A percentile compares a stretch with the other conserved stretches of the same genome.
Conservation (phyloP, 2,888 invertebrate genomes). For the Pycnomerus fuliginosus region DNA sequence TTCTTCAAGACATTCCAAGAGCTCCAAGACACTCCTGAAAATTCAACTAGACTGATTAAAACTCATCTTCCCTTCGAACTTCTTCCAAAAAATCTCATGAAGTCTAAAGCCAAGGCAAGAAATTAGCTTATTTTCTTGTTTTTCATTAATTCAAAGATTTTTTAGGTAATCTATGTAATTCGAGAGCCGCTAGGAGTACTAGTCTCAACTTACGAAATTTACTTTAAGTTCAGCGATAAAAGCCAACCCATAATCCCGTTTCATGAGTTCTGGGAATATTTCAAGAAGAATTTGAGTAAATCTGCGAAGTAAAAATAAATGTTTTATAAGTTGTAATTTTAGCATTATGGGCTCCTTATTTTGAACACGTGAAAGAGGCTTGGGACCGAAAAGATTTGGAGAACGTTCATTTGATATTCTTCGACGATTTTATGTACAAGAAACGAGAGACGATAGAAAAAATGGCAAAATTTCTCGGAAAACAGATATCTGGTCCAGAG, state of each 20-base stretch:
- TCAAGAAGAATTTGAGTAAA: not conserved
- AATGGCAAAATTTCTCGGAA: not conserved
- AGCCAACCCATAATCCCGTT: not conserved
- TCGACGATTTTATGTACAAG: slow-evolving; percentile 60
- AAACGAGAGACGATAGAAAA: not conserved
- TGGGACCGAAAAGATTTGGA: slow-evolving; percentile 63
- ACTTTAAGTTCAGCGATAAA: too few species aligned
- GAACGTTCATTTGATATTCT: slow-evolving; percentile 71
- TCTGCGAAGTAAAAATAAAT: too few species aligned
- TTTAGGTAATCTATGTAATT: not conserved
- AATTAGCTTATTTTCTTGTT: too few species aligned
- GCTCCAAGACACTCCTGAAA: too few species aligned
- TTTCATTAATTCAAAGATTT: too few species aligned
- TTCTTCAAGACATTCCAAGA: too few species aligned
- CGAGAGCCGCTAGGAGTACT: not conserved
- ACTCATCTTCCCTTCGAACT: not conserved
- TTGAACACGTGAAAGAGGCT: slow-evolving; percentile 72
- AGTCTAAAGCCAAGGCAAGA: too few species aligned
- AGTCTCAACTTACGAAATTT: not conserved
- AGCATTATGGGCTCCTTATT: slow-evolving; percentile 58
- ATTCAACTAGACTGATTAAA: not conserved
- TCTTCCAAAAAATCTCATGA: not conserved
- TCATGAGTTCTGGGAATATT: not conserved
- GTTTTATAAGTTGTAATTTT: not conserved
- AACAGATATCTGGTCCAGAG: not conserved